Base-by-base conservation (phyloP, 2,888 invertebrate species). In the Miltochrista miniata region DNA sequence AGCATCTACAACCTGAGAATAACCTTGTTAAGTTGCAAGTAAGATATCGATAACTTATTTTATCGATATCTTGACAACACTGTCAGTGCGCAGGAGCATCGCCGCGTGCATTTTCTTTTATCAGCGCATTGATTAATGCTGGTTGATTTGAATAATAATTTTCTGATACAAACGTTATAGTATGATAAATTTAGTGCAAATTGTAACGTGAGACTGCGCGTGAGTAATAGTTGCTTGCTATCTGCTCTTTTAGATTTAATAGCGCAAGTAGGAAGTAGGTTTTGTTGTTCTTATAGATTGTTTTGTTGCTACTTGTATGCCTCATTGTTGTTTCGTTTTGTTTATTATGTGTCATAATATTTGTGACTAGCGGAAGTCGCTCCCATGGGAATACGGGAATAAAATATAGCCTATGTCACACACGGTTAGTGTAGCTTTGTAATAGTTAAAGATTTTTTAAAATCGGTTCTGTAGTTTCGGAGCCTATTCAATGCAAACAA, bases 161-260 rank as follows among this genome's bases (percentile, higher is more conserved):
- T 90, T 87, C 83, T 85, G 86, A 83, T 85, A 88, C 87, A 86
- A 87, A 89, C 87, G 87, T 90, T 90, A 90, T 90, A 89, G 90
- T 91, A 85, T 90, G 89, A 91, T 90, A 90, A 91, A 90, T 91
- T 91, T 90, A 90, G 90, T 90, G 90, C 87, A 88, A 90, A 90
- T 90, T 90, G 90, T 90, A 85, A 88, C 81, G 79, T 82, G 83
- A 82, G 76, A 76, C 71, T 76, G 61, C 62, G 52, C 56, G 51
- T 64, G 58, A 67, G 66, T 70, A 68, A 68, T 67, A 41, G 68
- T 56, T 60, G 64, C 63, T 54, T 59, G 53, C 59, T 56, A 61
- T 65, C 68, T 66, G 51, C 51, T 55, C 39, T 56, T 48, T 52
- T 59, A 65, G 68, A 68, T 68, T 64, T 66, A 66, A 59, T 70